phyloP scores from a whole-genome alignment of 2,888 invertebrate genomes.

The Alentia gelatinosa region DNA sequence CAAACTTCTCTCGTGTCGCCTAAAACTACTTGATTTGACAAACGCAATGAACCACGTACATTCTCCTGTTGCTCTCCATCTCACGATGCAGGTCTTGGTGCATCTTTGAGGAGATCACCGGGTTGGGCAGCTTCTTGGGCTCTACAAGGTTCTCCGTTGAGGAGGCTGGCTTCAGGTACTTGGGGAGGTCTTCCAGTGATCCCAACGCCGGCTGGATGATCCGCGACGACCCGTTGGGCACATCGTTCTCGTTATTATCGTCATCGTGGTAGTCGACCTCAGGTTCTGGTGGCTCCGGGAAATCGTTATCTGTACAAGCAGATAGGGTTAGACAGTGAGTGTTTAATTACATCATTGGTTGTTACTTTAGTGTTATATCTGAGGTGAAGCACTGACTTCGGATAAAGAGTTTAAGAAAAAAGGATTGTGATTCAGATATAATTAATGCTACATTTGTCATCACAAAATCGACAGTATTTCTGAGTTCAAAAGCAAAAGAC shows the following conservation, averaged over 20 bases:
- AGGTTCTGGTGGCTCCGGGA: constrained; percentile 26
- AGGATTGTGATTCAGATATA: too few species aligned
- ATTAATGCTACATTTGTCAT: too few species aligned
- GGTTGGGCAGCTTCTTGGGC: constrained; percentile 36
- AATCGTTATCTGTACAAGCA: constrained; percentile 11
- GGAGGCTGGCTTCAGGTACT: constrained; percentile 17
- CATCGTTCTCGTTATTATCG: constrained; percentile 13
- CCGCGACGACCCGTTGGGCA: constrained; percentile 25
- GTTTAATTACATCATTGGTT: neutral
- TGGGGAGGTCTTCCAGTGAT: constrained; percentile 28
- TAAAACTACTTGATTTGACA: too few species aligned
- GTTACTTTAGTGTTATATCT: too few species aligned
- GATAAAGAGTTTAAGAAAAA: too few species aligned
- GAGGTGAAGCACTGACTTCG: too few species aligned
- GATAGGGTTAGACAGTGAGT: too few species aligned
- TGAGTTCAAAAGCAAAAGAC: too few species aligned
- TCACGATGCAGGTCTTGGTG: constrained; percentile 33
- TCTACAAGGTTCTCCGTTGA: neutral
- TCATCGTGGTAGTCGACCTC: constrained; percentile 26
- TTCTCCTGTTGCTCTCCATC: neutral
- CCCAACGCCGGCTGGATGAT: constrained; percentile 22
- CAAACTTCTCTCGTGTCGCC: too few species aligned
- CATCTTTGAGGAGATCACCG: neutral
- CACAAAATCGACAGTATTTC: too few species aligned
- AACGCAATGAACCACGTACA: constrained; percentile 32